Conservation (phyloP, 1,140 invertebrate species). For the Drosophila pachea region DNA sequence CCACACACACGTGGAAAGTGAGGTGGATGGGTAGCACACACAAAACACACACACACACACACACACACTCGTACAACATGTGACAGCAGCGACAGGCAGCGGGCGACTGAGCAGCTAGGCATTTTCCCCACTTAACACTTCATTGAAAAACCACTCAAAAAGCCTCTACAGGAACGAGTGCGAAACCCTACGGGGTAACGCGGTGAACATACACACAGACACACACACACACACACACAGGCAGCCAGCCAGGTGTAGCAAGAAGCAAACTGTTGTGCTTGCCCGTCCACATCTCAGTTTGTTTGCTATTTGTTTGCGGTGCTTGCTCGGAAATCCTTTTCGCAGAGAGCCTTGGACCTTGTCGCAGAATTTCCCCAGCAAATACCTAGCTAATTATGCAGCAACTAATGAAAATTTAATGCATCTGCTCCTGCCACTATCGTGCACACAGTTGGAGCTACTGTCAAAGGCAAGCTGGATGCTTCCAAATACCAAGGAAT, state of each 20-base stretch:
- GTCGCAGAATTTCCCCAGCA: conserved; percentile 44
- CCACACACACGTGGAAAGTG: conserved; percentile 22
- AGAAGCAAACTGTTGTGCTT: conserved; percentile 48
- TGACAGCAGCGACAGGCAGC: conserved; percentile 5
- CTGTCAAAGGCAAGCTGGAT: conserved; percentile 27
- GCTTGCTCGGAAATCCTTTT: background rate
- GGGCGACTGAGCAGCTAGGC: conserved; percentile 41
- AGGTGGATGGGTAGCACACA: conserved; percentile 45
- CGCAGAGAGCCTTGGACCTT: conserved; percentile 44
- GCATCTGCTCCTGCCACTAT: conserved; percentile 4
- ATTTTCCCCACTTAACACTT: conserved; percentile 75
- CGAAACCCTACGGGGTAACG: conserved; percentile 31
- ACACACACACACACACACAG: conserved; percentile 8
- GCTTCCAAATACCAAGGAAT: background rate
- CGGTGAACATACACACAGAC: conserved; percentile 5
- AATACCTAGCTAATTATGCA: conserved; percentile 41
- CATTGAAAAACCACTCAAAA: conserved; percentile 77
- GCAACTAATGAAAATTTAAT: conserved; percentile 42
- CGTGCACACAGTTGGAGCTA: no score
- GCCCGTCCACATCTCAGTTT: conserved; percentile 1
- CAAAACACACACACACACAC: conserved; percentile 30
- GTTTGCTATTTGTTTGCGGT: conserved; percentile 29
- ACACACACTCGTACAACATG: no score
- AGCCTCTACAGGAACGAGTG: conserved; percentile 60
- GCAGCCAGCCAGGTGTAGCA: background rate